Base-by-base conservation (phyloP, 2,113 vertebrate species). In the Hydropotes inermis region DNA sequence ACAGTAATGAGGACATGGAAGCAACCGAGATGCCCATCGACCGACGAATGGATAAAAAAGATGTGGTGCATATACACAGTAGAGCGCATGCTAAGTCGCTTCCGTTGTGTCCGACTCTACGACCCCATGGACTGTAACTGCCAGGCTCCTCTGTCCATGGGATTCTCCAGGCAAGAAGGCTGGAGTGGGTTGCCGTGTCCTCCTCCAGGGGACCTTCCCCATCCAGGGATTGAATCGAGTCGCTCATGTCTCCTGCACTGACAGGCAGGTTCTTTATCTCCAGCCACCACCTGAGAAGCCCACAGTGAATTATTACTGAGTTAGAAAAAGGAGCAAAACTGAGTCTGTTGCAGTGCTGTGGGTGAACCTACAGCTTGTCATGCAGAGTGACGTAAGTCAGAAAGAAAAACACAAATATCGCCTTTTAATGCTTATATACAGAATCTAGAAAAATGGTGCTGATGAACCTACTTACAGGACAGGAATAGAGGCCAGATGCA, bases 51-150 rank as follows among this genome's bases (percentile, higher is more conserved):
- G 64, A 21, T 67, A 5, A 67, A 54, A 17, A 19, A 36, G 17
- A 11, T 2, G 64, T 21, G n/a, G 64, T 2, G 1, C 1, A 3
- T 0, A 10, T 4, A 19, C 64, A 21, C 8, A 5, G 10, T 1
- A 21, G 64, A 21, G n/a, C 5, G 9, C 8, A 0, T 2, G 9
- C 64, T 36, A 6, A 36, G 10, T 11, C 10, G 64, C 33, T 11
- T 36, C 64, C 11, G 64, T 21, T n/a, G 5, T 2, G 4, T 36
- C n/a, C 3, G 4, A n/a, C 15, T n/a, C 61, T 9, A 30, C 15
- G 15, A n/a, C 61, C 61, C 30, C 64, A 36, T 2, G 9, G 64
- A 11, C 64, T 11, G 64, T n/a, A 36, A 9, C 64, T 7, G 1
- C 64, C 64, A 36, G 64, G 2, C 64, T 36, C n/a, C 64, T 70